A percentile compares a stretch with the other conserved stretches of the same genome.
These are phyloP conservation scores for Cuniculus paca DNA, from an alignment of 2,797 vertebrate species.

Conservation along the genomic window DNA sequence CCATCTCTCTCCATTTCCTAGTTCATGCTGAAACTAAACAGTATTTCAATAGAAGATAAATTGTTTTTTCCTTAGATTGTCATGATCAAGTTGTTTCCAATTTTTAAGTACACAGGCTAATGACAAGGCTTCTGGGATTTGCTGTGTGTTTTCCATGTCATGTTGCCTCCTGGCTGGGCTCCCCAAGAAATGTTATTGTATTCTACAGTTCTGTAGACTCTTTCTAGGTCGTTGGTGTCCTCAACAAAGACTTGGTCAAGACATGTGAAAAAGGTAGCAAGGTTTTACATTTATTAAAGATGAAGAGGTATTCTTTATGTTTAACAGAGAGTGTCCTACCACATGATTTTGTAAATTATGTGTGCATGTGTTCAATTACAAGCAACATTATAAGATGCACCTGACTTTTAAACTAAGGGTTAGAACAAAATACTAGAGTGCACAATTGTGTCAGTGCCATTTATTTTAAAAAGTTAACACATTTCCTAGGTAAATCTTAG, in stretches of 20 bases:
- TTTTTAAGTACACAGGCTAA: not conserved
- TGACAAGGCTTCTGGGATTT: not conserved
- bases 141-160: not conserved
- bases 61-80: not conserved
- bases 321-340: not conserved
- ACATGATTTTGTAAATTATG: not conserved
- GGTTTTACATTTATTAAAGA: not conserved
- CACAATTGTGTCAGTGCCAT: not conserved
- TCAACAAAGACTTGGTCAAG: not conserved
- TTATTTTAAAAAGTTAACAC: slow-evolving; percentile 19
- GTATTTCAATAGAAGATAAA: not conserved
- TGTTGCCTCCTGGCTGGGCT: not conserved
- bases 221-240: not conserved
- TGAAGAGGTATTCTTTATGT: not conserved
- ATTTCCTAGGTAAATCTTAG: not conserved
- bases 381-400: not conserved
- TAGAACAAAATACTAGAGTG: slow-evolving; percentile 20
- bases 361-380: not conserved
- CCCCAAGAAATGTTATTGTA: not conserved
- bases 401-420: not conserved
- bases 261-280: not conserved
- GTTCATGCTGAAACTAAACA: not conserved
- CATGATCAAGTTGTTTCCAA: not conserved
- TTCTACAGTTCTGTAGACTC: not conserved
- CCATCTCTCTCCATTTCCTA: not conserved